A percentile compares a stretch with the other conserved stretches of the same genome.
Evolutionary conservation across 2,113 vertebrate genomes (phyloP).

Genomic region (Platycercus adscitus): DNA sequence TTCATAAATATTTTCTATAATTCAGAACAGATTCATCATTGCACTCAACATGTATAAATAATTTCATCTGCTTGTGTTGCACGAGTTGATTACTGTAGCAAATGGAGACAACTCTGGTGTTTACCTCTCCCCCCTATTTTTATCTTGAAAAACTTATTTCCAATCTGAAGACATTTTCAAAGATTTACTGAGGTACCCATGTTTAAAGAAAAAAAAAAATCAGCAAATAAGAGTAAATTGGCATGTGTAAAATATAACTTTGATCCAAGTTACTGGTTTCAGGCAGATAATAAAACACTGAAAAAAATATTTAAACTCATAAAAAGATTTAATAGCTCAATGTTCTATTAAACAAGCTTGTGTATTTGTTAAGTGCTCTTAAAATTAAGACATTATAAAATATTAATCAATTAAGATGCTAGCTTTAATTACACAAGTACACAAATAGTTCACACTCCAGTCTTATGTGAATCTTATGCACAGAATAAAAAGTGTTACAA

Average conservation of each 20-base stretch:
- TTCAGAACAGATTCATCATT: background rate
- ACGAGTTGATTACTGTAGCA: background rate
- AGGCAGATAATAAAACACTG: background rate
- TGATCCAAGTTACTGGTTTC: background rate
- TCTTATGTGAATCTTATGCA: accelerated
- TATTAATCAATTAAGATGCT: background rate
- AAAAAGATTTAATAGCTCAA: background rate
- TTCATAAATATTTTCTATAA: background rate
- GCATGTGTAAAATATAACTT: background rate
- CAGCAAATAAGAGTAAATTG: background rate
- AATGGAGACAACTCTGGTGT: background rate
- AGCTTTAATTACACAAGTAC: background rate
- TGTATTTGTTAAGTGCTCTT: background rate
- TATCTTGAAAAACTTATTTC: background rate
- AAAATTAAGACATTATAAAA: background rate
- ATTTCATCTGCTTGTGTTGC: background rate
- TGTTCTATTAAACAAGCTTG: background rate
- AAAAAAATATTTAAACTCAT: background rate
- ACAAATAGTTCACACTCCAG: background rate
- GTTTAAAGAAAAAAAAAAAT: background rate
- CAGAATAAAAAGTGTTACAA: background rate
- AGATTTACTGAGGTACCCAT: background rate
- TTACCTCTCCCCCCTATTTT: background rate
- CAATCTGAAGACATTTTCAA: background rate
- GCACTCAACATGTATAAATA: background rate